Percentiles rank a stretch among this genome's conserved stretches.
These are phyloP conservation scores for Drosophila setifemur DNA, from an alignment of 1,140 invertebrate genomes.

Conservation along the genomic window DNA sequence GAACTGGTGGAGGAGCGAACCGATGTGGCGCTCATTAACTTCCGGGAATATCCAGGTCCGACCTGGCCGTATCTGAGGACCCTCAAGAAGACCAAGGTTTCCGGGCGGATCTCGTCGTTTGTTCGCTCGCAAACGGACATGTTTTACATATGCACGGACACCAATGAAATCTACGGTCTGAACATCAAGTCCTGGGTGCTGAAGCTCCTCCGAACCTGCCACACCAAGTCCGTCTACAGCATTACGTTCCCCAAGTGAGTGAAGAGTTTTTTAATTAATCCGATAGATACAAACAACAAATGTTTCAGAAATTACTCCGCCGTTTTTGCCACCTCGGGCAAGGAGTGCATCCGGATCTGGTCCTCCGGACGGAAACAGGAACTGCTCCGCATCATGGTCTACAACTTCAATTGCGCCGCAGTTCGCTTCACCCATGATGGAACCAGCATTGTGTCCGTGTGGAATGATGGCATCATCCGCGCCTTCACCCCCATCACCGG, in stretches of 20 bases:
- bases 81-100: constrained; percentile 84
- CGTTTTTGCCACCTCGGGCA: constrained; percentile 93
- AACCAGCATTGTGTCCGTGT: constrained; percentile 89
- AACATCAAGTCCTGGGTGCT: constrained; percentile 87
- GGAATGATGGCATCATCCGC: constrained; percentile 95
- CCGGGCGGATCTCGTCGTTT: constrained; percentile 87
- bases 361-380: constrained; percentile 89
- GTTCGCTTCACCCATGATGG: constrained; percentile 91
- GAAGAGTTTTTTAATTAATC: background rate
- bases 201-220: constrained; percentile 90
- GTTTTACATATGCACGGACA: constrained; percentile 88
- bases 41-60: constrained; percentile 83
- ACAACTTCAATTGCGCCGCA: constrained; percentile 92
- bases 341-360: constrained; percentile 94
- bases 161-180: constrained; percentile 92
- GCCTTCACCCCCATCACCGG: constrained; percentile 93
- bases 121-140: constrained; percentile 84
- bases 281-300: too few species aligned
- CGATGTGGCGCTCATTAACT: constrained; percentile 82
- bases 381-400: constrained; percentile 90
- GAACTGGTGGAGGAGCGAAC: constrained; percentile 87
- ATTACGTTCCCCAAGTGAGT: constrained; percentile 92
- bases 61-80: constrained; percentile 85
- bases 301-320: constrained; percentile 87
- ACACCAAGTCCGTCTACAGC: constrained; percentile 90